A percentile compares a stretch with the other conserved stretches of the same genome.
These are phyloP conservation scores for Nyctalus aviator DNA, from an alignment of 2,797 vertebrate genomes.

Conservation along the genomic window DNA sequence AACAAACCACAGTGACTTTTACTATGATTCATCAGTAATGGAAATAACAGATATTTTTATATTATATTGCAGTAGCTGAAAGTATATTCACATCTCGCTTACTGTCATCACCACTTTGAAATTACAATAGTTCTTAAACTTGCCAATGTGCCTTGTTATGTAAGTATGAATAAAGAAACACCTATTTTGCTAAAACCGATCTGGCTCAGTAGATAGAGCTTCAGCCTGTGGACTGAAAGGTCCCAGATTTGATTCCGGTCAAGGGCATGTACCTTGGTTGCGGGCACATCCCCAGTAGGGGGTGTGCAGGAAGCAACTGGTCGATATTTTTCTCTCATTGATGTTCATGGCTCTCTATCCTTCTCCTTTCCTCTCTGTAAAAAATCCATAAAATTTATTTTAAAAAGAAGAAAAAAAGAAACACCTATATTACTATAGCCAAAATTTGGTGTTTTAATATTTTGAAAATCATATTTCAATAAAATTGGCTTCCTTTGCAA, in stretches of 20 bases:
- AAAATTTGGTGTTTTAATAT: slow-evolving; percentile 15
- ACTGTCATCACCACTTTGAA: slow-evolving; percentile 38
- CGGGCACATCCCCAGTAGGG: no score
- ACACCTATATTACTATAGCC: not conserved
- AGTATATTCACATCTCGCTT: not conserved
- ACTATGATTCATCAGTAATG: slow-evolving; percentile 37
- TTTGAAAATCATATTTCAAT: slow-evolving; percentile 38
- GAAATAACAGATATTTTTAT: slow-evolving; percentile 62
- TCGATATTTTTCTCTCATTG: no score
- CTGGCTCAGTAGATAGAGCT: no score
- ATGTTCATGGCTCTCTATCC: no score
- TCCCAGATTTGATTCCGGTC: no score
- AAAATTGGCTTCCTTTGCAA: slow-evolving; percentile 13
- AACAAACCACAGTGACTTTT: slow-evolving; percentile 15
- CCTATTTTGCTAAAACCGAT: not conserved
- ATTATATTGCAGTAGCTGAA: not conserved
- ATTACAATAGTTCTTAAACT: slow-evolving; percentile 21
- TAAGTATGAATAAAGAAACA: slow-evolving; percentile 18
- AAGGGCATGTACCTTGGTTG: no score
- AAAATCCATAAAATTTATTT: no score
- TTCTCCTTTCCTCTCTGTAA: no score
- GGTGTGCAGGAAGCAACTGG: no score
- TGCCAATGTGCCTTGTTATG: not conserved
- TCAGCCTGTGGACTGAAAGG: no score
- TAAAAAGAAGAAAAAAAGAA: not conserved